phyloP scores from a whole-genome alignment of 2,888 invertebrate genomes.

The Pediacus dermestoides region DNA sequence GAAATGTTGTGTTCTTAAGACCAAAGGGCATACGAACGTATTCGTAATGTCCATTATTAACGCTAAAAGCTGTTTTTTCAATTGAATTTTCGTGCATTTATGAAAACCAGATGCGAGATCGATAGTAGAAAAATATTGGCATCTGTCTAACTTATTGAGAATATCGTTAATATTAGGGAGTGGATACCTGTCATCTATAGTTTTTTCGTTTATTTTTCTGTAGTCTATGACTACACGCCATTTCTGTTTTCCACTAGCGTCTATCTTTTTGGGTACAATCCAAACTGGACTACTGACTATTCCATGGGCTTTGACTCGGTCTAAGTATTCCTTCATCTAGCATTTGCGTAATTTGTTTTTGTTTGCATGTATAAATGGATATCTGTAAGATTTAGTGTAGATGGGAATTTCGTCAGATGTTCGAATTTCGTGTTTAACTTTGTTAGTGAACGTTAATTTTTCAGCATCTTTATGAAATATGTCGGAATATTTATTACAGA shows the following conservation, averaged over 20 bases:
- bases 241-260: slow-evolving; percentile 22
- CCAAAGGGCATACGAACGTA: slow-evolving; percentile 31
- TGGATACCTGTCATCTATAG: slow-evolving; percentile 6
- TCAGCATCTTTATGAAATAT: slow-evolving; percentile 27
- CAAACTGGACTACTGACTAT: slow-evolving; percentile 1
- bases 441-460: slow-evolving; percentile 26
- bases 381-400: slow-evolving; percentile 31
- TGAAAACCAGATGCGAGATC: slow-evolving; percentile 41
- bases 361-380: slow-evolving; percentile 32
- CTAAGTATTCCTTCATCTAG: slow-evolving; percentile 28
- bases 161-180: slow-evolving; percentile 3
- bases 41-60: slow-evolving; percentile 15
- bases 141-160: slow-evolving; percentile 5
- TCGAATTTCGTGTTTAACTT: slow-evolving; percentile 30
- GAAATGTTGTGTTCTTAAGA: slow-evolving; percentile 25
- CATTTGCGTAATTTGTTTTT: no score
- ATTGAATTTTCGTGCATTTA: slow-evolving; percentile 18
- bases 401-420: slow-evolving; percentile 29
- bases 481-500: slow-evolving; percentile 24
- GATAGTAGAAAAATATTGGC: slow-evolving; percentile 35
- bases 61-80: slow-evolving; percentile 14
- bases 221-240: slow-evolving; percentile 1
- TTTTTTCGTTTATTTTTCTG: slow-evolving; percentile 4
- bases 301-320: slow-evolving; percentile 25
- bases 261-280: slow-evolving; percentile 33